phyloP scores from a whole-genome alignment of 2,113 vertebrate genomes.

The Copsychus sechellarum region DNA sequence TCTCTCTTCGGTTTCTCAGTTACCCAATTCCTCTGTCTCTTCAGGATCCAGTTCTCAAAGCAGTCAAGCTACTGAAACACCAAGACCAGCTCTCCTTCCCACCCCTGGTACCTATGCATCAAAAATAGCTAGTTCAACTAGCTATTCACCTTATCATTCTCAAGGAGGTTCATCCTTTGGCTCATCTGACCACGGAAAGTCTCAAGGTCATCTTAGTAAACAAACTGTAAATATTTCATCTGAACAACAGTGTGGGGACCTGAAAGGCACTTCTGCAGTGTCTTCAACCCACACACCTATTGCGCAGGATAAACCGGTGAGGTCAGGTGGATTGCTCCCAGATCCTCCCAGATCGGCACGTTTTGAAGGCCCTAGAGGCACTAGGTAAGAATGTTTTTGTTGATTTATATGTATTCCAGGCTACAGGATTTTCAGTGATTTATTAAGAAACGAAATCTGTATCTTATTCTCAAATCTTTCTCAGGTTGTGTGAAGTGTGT shows the following conservation, averaged over 20 bases:
- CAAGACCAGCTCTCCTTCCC: slow-evolving; percentile 75
- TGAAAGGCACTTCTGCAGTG: slow-evolving; percentile 17
- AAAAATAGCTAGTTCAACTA: slow-evolving; percentile 47
- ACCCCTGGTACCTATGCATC: slow-evolving; percentile 72
- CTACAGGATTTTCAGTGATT: neutral
- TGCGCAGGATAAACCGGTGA: slow-evolving; percentile 70
- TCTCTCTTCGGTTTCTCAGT: slow-evolving; percentile 71
- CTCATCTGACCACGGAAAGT: slow-evolving; percentile 72
- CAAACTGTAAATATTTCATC: slow-evolving; percentile 64
- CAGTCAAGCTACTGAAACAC: slow-evolving; percentile 68
- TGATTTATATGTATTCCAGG: neutral
- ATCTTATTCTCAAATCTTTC: neutral
- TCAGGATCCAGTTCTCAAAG: slow-evolving; percentile 67
- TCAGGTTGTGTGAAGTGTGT: neutral
- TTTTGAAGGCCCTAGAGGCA: slow-evolving; percentile 80
- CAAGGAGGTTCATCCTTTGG: slow-evolving; percentile 61
- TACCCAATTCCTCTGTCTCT: slow-evolving; percentile 56
- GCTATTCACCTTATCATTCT: slow-evolving; percentile 66
- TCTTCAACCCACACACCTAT: slow-evolving; percentile 51
- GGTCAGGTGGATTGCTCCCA: slow-evolving; percentile 75
- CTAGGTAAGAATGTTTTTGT: slow-evolving; percentile 76
- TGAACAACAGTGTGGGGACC: slow-evolving; percentile 71
- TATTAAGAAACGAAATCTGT: neutral
- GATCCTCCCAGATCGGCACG: slow-evolving; percentile 76
- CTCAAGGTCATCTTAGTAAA: slow-evolving; percentile 65